Conservation (phyloP, 1,140 invertebrate species). For the Penaeus vannamei region DNA sequence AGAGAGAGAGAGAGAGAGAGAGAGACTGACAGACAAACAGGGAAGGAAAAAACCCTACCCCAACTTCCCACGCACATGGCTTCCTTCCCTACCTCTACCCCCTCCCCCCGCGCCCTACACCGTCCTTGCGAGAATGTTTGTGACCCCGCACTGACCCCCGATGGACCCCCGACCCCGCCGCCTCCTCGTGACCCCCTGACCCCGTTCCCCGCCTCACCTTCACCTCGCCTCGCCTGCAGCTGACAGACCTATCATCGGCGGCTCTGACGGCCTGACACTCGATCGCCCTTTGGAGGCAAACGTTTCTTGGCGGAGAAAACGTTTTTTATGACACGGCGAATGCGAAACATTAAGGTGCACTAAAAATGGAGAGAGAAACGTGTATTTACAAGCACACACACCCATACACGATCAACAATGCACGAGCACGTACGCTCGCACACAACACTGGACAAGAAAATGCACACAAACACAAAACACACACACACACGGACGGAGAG, state of each 20-base stretch:
- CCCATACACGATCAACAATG: neutral
- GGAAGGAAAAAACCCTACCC: neutral
- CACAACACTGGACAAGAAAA: neutral
- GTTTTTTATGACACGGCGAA: too few species aligned
- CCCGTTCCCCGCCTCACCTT: neutral
- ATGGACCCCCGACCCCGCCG: neutral
- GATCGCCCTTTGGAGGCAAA: too few species aligned
- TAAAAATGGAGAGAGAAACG: neutral
- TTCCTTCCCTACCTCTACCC: neutral
- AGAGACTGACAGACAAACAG: slow-evolving; percentile 38
- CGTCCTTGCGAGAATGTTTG: neutral
- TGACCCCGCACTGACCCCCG: neutral
- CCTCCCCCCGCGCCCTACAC: neutral
- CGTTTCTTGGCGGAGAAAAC: too few species aligned
- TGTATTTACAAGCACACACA: neutral
- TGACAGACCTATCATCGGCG: too few species aligned
- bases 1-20: slow-evolving; percentile 31
- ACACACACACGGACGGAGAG: too few species aligned
- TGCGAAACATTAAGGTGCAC: too few species aligned
- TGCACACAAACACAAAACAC: neutral
- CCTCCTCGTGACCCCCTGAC: neutral
- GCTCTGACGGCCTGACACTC: too few species aligned
- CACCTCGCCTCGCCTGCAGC: neutral
- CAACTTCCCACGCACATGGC: neutral
- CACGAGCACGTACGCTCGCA: neutral